Conservation (phyloP, 2,113 vertebrate species). For the Bos javanicus region DNA sequence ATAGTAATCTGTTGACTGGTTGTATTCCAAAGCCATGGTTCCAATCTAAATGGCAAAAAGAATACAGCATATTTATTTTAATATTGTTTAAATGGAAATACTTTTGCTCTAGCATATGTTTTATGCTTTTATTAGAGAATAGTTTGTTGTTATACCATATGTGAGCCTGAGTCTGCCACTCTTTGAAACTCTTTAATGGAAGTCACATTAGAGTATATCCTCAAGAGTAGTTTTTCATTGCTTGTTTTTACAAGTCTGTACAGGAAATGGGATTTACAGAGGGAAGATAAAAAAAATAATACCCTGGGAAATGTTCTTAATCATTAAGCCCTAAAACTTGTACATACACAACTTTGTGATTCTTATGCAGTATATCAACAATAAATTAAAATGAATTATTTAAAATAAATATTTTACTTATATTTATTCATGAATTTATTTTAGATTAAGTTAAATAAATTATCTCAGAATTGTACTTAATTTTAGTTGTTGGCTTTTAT, state of each 20-base stretch:
- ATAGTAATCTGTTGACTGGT: conserved; percentile 77
- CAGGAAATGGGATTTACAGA: not conserved
- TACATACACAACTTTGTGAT: not conserved
- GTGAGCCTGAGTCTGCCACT: conserved; percentile 84
- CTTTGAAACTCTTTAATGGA: not conserved
- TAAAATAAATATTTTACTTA: not conserved
- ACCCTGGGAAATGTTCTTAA: not conserved
- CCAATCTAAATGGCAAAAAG: conserved; percentile 53
- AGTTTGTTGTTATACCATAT: conserved; percentile 76
- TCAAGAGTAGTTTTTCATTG: not conserved
- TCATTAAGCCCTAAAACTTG: not conserved
- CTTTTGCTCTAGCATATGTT: not conserved
- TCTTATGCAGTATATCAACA: not conserved
- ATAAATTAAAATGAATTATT: not conserved
- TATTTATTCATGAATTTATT: not conserved
- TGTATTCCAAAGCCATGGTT: conserved; percentile 72
- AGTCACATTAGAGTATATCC: not conserved
- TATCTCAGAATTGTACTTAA: not conserved
- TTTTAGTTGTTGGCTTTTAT: not conserved
- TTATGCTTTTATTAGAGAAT: not conserved
- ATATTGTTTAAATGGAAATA: not conserved
- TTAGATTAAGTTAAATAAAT: not conserved
- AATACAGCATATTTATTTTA: not conserved
- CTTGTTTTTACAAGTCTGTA: not conserved
- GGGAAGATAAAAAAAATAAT: not conserved